Evolutionary conservation across 2,888 invertebrate genomes (phyloP), one percentile per base, ranked within the genome.

Genomic region (Eurois occulta): DNA sequence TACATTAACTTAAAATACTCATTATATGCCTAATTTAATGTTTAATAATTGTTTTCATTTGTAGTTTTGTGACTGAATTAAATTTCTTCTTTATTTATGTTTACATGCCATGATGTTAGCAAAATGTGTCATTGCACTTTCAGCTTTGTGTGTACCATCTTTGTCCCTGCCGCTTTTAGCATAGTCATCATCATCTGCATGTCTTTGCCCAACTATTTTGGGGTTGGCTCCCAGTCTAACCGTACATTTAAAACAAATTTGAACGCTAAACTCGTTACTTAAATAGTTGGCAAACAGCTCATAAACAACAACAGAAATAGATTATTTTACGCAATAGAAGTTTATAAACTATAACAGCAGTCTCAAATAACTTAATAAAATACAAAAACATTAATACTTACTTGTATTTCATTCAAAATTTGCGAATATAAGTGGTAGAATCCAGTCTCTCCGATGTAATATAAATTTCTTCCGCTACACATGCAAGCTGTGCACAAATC

Each of bases 361-460:
- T 13, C 11, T 1, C 4, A 0, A 48, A 6, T 7, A 60, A 38
- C 24, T 8, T 28, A 41, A n/a, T 52, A 28, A 24, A 72, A 43
- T 8, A 38, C 13, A 43, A 60, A 70, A 76, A 46, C 10, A 24
- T 43, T 0, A 0, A 38, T 38, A 76, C 91, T 93, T 90, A 96
- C 96, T 43, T 93, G 91, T 77, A 94, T 94, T 94, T 95, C 95
- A 92, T 93, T 94, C 78, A 96, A 86, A 78, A 96, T 95, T 91
- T 95, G 93, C 3, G 91, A 88, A 87, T 93, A 96, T 81, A 95
- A 72, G 65, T 92, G 77, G 43, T 93, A 91, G 43, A 90, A 91
- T 3, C 88, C 94, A 1, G 94, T 94, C 7, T 94, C 94, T 0
- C 86, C 91, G 3, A 96, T 92, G 75, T 88, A 91, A 76, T 85